A percentile compares a stretch with the other conserved stretches of the same genome.
Conservation (phyloP, 2,113 vertebrate species). For the Eptesicus fuscus region DNA sequence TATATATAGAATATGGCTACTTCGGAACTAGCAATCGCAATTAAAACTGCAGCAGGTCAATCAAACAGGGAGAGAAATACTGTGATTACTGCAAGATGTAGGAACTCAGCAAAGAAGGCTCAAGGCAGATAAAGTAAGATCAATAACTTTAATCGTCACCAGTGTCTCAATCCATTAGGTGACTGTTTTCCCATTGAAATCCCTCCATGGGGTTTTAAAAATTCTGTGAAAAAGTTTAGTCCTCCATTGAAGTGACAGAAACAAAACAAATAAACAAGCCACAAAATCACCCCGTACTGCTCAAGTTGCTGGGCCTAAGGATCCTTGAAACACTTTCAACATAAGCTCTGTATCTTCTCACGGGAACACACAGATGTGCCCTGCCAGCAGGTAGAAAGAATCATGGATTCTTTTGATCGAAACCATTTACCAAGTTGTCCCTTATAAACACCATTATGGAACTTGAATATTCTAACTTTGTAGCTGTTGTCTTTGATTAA, state of each 20-base stretch:
- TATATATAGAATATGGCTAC: neutral
- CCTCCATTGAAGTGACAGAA: neutral
- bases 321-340: neutral
- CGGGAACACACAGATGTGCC: neutral
- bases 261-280: neutral
- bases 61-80: neutral
- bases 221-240: neutral
- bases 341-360: neutral
- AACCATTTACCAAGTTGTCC: neutral
- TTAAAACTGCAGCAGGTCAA: neutral
- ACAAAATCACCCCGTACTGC: neutral
- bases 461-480: neutral
- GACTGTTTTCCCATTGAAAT: constrained; percentile 15
- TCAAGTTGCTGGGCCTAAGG: neutral
- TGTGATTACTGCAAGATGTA: neutral
- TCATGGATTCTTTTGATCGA: neutral
- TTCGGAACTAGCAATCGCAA: neutral
- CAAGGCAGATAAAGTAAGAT: constrained; percentile 43
- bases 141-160: neutral
- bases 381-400: neutral
- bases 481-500: neutral
- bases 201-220: neutral
- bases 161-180: neutral
- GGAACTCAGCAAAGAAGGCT: neutral
- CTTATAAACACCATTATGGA: neutral